These are phyloP conservation scores for Chymomyza costata DNA, from an alignment of 1,140 invertebrate species.

Conservation along the genomic window DNA sequence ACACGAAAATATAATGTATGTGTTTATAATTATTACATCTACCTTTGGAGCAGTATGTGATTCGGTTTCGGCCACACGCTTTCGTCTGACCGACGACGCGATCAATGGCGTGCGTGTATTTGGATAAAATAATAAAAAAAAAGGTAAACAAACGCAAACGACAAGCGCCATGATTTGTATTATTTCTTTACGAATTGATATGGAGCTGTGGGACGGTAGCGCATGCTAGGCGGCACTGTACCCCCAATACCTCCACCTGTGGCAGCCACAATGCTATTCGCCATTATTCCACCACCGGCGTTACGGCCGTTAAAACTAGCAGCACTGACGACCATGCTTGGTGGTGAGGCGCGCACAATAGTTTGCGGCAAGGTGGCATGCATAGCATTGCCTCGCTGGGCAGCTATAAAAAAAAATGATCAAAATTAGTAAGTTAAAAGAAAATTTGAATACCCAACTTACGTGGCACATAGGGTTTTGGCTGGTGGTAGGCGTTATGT, in stretches of 20 bases:
- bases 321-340: conserved; percentile 65
- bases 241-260: conserved; percentile 53
- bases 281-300: conserved; percentile 47
- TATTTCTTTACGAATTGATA: conserved; percentile 74
- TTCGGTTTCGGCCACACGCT: conserved; percentile 3
- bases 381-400: conserved; percentile 65
- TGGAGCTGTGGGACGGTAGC: conserved; percentile 64
- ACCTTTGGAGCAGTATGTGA: conserved; percentile 65
- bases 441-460: conserved; percentile 18
- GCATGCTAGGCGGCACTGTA: conserved; percentile 50
- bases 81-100: conserved; percentile 15
- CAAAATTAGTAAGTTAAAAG: too few relatives aligned
- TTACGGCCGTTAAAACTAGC: conserved; percentile 66
- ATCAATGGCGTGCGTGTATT: conserved; percentile 34
- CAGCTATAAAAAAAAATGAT: conserved; percentile 32
- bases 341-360: conserved; percentile 64
- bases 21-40: conserved; percentile 59
- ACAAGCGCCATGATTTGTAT: conserved; percentile 59
- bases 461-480: conserved; percentile 74
- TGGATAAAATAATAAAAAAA: conserved; percentile 32
- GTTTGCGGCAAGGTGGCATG: conserved; percentile 65
- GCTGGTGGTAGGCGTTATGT: conserved; percentile 70
- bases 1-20: conserved; percentile 41
- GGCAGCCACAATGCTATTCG: conserved; percentile 58
- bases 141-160: conserved; percentile 60